phyloP scores from a whole-genome alignment of 2,797 vertebrate genomes.

The Astyanax mexicanus region DNA sequence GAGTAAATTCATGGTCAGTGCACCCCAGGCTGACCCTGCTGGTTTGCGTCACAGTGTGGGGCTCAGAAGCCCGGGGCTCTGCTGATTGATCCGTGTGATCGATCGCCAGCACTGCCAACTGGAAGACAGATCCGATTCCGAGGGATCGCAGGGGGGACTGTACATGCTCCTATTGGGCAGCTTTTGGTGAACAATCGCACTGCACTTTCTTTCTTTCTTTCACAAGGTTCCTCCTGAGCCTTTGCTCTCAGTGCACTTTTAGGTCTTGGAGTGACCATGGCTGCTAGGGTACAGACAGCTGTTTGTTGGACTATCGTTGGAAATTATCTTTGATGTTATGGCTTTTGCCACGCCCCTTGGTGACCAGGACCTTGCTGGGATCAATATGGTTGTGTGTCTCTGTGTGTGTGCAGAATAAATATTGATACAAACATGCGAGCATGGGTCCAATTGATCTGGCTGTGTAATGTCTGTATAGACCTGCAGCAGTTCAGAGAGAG shows the following conservation, averaged over 20 bases:
- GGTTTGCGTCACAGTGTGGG: slow-evolving; percentile 53
- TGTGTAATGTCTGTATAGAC: slow-evolving; percentile 58
- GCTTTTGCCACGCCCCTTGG: slow-evolving; percentile 63
- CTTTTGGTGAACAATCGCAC: neutral
- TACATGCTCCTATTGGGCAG: neutral
- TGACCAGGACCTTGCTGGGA: slow-evolving; percentile 70
- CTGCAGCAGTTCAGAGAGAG: slow-evolving; percentile 15
- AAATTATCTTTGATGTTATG: slow-evolving; percentile 65
- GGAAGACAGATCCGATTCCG: slow-evolving; percentile 47
- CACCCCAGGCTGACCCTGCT: slow-evolving; percentile 70
- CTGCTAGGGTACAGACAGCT: slow-evolving; percentile 11
- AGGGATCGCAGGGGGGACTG: slow-evolving; percentile 1
- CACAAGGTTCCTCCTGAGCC: neutral
- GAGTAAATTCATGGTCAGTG: slow-evolving; percentile 65
- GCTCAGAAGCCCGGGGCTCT: slow-evolving; percentile 65
- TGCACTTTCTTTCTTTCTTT: neutral
- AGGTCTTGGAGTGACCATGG: neutral
- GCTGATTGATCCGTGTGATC: slow-evolving; percentile 65
- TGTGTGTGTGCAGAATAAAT: slow-evolving; percentile 80
- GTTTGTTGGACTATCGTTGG: slow-evolving; percentile 54
- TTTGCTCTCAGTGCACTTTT: too few species aligned
- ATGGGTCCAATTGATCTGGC: slow-evolving; percentile 76
- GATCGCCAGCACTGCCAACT: slow-evolving; percentile 59
- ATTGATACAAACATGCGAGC: slow-evolving; percentile 79
- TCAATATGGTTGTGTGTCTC: slow-evolving; percentile 70